Evolutionary conservation across 2,888 invertebrate species (phyloP), one percentile per base, ranked within the genome.

Genomic region (Dicyrtoma fusca): DNA sequence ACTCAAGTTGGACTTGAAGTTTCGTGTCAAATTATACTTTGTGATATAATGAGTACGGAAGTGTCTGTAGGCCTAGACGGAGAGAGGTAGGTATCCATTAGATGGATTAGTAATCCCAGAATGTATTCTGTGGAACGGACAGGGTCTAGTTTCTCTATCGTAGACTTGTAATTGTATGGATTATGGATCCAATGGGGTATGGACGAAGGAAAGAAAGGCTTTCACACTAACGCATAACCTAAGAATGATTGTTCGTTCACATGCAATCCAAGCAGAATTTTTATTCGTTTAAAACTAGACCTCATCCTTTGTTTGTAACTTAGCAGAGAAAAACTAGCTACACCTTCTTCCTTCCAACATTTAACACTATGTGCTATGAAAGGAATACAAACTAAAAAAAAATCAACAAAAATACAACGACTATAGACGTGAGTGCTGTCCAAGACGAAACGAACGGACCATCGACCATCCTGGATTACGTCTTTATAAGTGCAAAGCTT

Each of bases 171-270:
- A n/a, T n/a, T n/a, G n/a, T n/a, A n/a, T 49, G 34, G 34, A 34
- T 34, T 34, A 34, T 34, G 34, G 34, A 34, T 34, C n/a, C n/a
- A n/a, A n/a, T n/a, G n/a, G n/a, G n/a, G n/a, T n/a, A 34, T 34
- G 34, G 34, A 34, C n/a, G n/a, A n/a, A 34, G 8, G 8, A 8
- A 34, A 34, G 34, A 34, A 34, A 57, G 57, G 26, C 57, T 61
- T 61, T 61, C 61, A 61, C 61, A 44, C 42, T 13, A n/a, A n/a
- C n/a, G n/a, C n/a, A n/a, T 34, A 8, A 8, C 34, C 34, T 8
- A 5, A 8, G 34, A 74, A 65, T 68, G 72, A 75, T 75, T 75
- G 66, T 65, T 69, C 62, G 72, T 71, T 75, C 68, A 49, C 75
- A 73, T 73, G 73, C 73, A 62, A 75, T 34, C n/a, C n/a, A 19